Evolutionary conservation across 2,888 invertebrate species (phyloP).

Genomic region (Spodoptera littoralis): DNA sequence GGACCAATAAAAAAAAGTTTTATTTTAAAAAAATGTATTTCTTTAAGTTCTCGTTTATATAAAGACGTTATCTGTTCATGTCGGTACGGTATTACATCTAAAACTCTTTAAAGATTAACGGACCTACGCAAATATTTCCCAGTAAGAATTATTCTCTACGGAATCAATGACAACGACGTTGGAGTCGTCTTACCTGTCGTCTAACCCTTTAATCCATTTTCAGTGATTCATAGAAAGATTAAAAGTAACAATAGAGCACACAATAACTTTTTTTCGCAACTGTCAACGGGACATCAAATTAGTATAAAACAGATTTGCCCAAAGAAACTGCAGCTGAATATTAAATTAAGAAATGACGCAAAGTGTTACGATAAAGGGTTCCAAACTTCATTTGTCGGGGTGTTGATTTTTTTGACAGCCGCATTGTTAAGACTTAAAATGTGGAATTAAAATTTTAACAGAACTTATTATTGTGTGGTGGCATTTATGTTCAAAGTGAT

Average conservation of each 20-base stretch:
- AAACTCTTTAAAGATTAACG: background rate
- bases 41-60: background rate
- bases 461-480: conserved; percentile 63
- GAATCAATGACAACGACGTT: conserved; percentile 59
- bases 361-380: conserved; percentile 71
- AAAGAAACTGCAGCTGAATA: conserved; percentile 77
- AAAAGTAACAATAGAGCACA: conserved; percentile 72
- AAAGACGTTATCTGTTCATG: no score
- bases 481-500: conserved; percentile 55
- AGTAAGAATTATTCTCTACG: conserved; percentile 1
- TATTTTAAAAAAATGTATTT: background rate
- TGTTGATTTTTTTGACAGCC: conserved; percentile 80
- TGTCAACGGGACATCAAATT: conserved; percentile 85
- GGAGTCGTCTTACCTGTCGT: conserved; percentile 71
- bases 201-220: conserved; percentile 76
- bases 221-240: conserved; percentile 63
- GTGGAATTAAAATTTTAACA: conserved; percentile 69
- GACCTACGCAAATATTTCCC: conserved; percentile 15
- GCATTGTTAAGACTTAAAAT: conserved; percentile 68
- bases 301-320: conserved; percentile 76
- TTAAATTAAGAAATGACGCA: conserved; percentile 74
- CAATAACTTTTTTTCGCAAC: conserved; percentile 65
- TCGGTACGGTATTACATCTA: background rate
- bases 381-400: conserved; percentile 60
- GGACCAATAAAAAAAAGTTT: background rate